phyloP scores from a whole-genome alignment of 1,140 invertebrate genomes.

The Lutraria rhynchaena region DNA sequence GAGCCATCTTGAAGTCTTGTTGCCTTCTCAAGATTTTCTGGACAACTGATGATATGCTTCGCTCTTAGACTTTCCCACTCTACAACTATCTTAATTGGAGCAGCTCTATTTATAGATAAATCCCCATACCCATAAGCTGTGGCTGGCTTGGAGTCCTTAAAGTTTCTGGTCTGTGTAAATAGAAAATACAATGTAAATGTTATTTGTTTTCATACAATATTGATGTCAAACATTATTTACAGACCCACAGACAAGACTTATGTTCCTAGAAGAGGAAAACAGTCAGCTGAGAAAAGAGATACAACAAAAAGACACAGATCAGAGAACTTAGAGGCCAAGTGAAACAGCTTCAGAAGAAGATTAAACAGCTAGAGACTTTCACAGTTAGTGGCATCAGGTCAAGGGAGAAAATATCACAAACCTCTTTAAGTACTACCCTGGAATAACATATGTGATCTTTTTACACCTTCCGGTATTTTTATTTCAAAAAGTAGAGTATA shows the following conservation, averaged over 20 bases:
- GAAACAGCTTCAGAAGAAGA: no score
- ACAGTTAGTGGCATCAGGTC: constrained; percentile 5
- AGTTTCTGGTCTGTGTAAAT: constrained; percentile 52
- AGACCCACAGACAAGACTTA: background rate
- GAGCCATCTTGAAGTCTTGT: constrained; percentile 24
- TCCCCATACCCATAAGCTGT: constrained; percentile 5
- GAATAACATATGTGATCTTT: constrained; percentile 24
- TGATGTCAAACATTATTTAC: constrained; percentile 3
- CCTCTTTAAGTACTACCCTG: constrained; percentile 32
- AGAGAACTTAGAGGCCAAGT: no score
- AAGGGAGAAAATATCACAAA: constrained; percentile 16
- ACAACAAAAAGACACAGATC: constrained; percentile 2
- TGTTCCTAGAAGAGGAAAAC: constrained; percentile 12
- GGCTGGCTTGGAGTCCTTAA: background rate
- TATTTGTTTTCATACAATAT: no score
- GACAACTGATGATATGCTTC: background rate
- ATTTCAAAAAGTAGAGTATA: constrained; percentile 2
- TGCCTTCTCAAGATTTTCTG: constrained; percentile 24
- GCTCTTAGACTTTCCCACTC: background rate
- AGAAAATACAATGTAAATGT: no score
- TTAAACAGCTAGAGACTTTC: background rate
- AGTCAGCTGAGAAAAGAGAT: constrained; percentile 21
- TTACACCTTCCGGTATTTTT: background rate
- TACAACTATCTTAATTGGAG: constrained; percentile 10
- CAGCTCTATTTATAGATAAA: background rate